These are phyloP conservation scores for Thryonomys swinderianus DNA, from an alignment of 2,113 vertebrate species.

Conservation along the genomic window DNA sequence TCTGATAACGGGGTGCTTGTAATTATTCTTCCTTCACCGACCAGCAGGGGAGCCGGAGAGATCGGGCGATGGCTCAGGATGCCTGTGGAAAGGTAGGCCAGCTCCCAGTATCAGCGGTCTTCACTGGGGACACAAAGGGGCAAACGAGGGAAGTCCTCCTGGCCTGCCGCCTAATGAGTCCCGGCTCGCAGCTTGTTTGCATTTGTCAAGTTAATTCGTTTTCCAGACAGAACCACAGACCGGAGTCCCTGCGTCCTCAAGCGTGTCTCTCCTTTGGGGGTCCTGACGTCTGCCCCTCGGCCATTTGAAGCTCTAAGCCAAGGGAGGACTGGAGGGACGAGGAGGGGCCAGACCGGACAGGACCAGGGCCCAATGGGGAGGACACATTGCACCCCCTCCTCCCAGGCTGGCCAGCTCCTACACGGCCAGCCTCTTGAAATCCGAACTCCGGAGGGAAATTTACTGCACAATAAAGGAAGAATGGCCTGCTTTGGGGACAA, in stretches of 20 bases:
- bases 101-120: background rate
- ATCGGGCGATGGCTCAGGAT: background rate
- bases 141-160: background rate
- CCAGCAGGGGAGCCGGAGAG: background rate
- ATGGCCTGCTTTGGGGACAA: constrained; percentile 75
- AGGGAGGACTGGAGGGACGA: background rate
- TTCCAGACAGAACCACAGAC: constrained; percentile 79
- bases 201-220: constrained; percentile 78
- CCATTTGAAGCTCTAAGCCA: background rate
- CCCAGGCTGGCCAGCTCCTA: background rate
- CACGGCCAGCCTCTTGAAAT: constrained; percentile 64
- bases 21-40: background rate
- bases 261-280: constrained; percentile 1
- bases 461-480: constrained; percentile 80
- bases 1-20: background rate
- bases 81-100: background rate
- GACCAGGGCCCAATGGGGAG: background rate
- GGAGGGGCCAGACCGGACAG: background rate
- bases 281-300: background rate
- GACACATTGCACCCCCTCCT: background rate
- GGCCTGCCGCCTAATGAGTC: background rate
- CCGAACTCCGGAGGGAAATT: constrained; percentile 77
- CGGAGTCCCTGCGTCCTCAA: constrained; percentile 52
- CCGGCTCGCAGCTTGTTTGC: constrained; percentile 68
- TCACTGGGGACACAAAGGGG: background rate